Conservation (phyloP, 2,797 vertebrate genomes). For the Megalops cyprinoides region DNA sequence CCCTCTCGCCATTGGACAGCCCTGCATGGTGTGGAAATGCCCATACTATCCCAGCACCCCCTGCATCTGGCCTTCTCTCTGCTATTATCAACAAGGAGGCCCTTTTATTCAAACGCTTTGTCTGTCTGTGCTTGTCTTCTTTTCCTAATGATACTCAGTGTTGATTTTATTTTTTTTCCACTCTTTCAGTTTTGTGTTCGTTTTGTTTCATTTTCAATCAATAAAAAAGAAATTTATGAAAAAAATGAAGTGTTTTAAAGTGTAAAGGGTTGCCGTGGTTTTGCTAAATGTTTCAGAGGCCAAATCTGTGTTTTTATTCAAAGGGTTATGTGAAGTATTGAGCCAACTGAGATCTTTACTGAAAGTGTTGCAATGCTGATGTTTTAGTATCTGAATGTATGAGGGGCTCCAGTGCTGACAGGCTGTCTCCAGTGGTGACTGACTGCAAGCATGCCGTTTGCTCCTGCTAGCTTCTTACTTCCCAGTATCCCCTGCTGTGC, state of each 20-base stretch:
- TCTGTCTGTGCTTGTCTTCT: constrained; percentile 57
- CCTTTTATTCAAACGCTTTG: constrained; percentile 75
- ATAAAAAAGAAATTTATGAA: constrained; percentile 81
- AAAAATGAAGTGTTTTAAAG: constrained; percentile 47
- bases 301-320: background rate
- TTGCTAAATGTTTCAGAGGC: constrained; percentile 4
- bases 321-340: background rate
- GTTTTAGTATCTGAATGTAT: constrained; percentile 22
- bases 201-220: constrained; percentile 68
- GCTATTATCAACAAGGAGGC: constrained; percentile 67
- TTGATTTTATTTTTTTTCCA: constrained; percentile 52
- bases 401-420: background rate
- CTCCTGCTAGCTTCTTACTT: background rate
- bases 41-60: constrained; percentile 48
- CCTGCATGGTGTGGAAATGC: constrained; percentile 66
- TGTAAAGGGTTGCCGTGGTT: background rate
- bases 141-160: constrained; percentile 48
- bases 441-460: background rate
- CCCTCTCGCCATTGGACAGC: no score
- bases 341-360: background rate
- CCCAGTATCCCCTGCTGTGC: background rate
- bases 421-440: background rate
- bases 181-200: constrained; percentile 41
- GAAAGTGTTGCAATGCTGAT: background rate
- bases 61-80: constrained; percentile 47